A percentile compares a stretch with the other conserved stretches of the same genome.
phyloP scores from a whole-genome alignment of 2,113 vertebrate species.

The Genyomyrus donnyi region DNA sequence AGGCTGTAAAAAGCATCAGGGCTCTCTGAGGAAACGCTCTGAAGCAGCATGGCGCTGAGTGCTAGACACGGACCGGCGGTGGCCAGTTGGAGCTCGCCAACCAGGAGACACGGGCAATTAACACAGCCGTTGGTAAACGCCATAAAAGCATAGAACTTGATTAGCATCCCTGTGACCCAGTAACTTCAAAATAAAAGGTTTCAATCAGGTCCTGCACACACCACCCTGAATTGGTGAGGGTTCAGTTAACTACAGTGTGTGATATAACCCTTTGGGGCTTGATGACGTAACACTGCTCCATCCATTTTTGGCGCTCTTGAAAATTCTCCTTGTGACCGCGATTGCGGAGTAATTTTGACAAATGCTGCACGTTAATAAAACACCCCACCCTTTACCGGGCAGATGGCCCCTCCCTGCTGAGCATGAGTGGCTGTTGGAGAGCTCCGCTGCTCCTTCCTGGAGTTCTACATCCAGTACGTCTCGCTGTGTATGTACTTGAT shows the following conservation, averaged over 20 bases:
- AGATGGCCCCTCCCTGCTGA: neutral
- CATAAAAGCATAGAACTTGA: neutral
- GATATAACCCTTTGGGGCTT: neutral
- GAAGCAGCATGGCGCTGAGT: neutral
- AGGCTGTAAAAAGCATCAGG: neutral
- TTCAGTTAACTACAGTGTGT: neutral
- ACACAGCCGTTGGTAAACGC: neutral
- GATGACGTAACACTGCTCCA: neutral
- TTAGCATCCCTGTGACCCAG: neutral
- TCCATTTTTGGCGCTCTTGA: slow-evolving; percentile 19
- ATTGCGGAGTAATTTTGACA: slow-evolving; percentile 66
- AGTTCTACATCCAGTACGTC: neutral
- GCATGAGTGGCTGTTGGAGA: neutral
- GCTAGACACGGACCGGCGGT: neutral
- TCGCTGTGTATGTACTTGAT: neutral
- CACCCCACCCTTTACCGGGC: neutral
- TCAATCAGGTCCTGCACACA: neutral
- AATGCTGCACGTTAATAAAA: neutral
- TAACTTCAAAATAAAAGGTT: neutral
- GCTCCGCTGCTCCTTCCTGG: neutral
- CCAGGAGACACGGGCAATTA: neutral
- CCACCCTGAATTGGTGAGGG: neutral
- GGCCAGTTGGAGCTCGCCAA: neutral
- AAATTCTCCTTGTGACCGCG: slow-evolving; percentile 49
- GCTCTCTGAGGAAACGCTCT: neutral